Evolutionary conservation across 2,888 invertebrate species (phyloP), one percentile per base, ranked within the genome.

Genomic region (Euzophera pinguis): DNA sequence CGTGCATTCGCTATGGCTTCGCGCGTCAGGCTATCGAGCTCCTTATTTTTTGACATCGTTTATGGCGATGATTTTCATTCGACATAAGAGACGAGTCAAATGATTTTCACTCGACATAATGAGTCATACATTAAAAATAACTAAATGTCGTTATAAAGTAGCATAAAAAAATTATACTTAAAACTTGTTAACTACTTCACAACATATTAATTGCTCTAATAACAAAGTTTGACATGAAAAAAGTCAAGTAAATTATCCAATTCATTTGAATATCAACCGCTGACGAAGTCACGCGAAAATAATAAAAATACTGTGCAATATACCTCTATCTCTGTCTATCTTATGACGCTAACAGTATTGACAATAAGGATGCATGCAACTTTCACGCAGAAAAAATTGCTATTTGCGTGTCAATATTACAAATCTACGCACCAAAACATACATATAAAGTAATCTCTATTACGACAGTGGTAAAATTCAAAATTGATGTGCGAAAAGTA

Each of bases 351-450:
- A 34, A 45, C 32, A 16, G 45, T 16, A 1, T 14, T 12, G 3
- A 32, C 9, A 10, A 45, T 34, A 45, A 32, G 45, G 45, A 45
- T 16, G 32, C 13, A 16, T 13, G 10, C 13, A 14, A 45, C 45
- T 45, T 45, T 45, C 45, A 32, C 45, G 32, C n/a, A 32, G 32
- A 45, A 45, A 45, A 45, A 34, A 39, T 9, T 34, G 32, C n/a
- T 14, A 45, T 45, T 45, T 45, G 42, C 34, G 45, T 32, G 45
- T 32, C 32, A 16, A 32, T 32, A 45, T 16, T 9, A 16, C 10
- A 16, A 39, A 22, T 5, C 22, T 22, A 22, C 22, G 22, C 22
- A 16, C 14, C 3, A 16, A 34, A 16, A 10, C 14, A 45, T 34
- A n/a, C 16, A 8, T 32, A 32, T 14, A n/a, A n/a, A n/a, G n/a